These are phyloP conservation scores for Atta cephalotes DNA, from an alignment of 1,140 invertebrate species.

Conservation along the genomic window DNA sequence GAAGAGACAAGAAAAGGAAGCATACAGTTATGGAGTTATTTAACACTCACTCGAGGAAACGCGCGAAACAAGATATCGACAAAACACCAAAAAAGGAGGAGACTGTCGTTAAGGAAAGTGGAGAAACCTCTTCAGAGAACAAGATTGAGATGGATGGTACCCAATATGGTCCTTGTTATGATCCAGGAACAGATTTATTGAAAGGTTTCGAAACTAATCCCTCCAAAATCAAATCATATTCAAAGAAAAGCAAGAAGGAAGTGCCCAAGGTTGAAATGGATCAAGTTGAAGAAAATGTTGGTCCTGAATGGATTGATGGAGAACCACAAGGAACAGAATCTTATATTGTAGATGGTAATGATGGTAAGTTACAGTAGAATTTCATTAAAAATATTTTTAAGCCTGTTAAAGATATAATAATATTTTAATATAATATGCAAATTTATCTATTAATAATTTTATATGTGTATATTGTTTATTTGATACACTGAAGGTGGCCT, in stretches of 20 bases:
- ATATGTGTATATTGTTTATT: no score
- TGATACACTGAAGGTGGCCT: no score
- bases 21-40: slow-evolving; percentile 91
- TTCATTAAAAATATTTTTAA: not conserved
- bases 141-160: slow-evolving; percentile 72
- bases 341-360: slow-evolving; percentile 82
- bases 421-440: not conserved
- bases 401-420: not conserved
- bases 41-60: slow-evolving; percentile 82
- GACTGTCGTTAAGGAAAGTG: slow-evolving; percentile 47
- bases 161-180: slow-evolving; percentile 70
- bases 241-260: slow-evolving; percentile 79
- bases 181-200: slow-evolving; percentile 76
- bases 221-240: slow-evolving; percentile 70
- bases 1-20: slow-evolving; percentile 90
- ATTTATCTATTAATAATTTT: not conserved
- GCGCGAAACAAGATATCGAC: slow-evolving; percentile 77
- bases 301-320: slow-evolving; percentile 83
- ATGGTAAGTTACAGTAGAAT: slow-evolving; percentile 74
- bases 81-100: slow-evolving; percentile 83
- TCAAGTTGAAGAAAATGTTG: slow-evolving; percentile 76
- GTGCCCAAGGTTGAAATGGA: slow-evolving; percentile 72
- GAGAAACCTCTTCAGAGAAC: slow-evolving; percentile 64
- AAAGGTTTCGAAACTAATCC: slow-evolving; percentile 73
- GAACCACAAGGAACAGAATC: slow-evolving; percentile 83